Evolutionary conservation across 2,113 vertebrate genomes (phyloP).

Genomic region (Dasypus novemcinctus): DNA sequence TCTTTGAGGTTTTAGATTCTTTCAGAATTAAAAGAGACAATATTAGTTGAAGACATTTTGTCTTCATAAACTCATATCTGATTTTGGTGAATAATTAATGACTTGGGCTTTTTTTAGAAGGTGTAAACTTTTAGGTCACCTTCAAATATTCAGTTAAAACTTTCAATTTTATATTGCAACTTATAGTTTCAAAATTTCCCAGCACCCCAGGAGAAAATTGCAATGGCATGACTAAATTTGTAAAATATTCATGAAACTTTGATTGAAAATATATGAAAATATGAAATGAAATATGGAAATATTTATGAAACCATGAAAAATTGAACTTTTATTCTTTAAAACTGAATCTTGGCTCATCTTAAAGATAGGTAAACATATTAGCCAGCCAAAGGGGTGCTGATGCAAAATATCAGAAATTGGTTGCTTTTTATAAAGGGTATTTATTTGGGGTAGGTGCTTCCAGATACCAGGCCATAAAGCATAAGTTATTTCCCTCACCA

Average conservation of each 20-base stretch:
- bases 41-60: not conserved
- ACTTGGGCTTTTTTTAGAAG: not conserved
- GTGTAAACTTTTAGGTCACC: not conserved
- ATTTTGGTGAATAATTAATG: slow-evolving; percentile 1
- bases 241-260: slow-evolving; percentile 17
- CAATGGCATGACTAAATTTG: not conserved
- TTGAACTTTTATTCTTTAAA: not conserved
- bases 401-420: no score
- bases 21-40: not conserved
- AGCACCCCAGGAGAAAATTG: not conserved
- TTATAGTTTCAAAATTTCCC: not conserved
- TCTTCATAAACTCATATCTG: not conserved
- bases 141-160: not conserved
- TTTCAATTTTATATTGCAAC: not conserved
- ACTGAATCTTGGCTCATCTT: not conserved
- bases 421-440: no score
- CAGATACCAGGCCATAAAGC: no score
- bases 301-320: not conserved
- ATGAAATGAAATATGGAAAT: no score
- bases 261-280: no score
- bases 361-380: no score
- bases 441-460: no score
- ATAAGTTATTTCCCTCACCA: no score
- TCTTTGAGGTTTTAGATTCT: not conserved
- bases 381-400: no score